These are phyloP conservation scores for Sphaerophoria rueppellii DNA, from an alignment of 2,888 invertebrate species.

Conservation along the genomic window DNA sequence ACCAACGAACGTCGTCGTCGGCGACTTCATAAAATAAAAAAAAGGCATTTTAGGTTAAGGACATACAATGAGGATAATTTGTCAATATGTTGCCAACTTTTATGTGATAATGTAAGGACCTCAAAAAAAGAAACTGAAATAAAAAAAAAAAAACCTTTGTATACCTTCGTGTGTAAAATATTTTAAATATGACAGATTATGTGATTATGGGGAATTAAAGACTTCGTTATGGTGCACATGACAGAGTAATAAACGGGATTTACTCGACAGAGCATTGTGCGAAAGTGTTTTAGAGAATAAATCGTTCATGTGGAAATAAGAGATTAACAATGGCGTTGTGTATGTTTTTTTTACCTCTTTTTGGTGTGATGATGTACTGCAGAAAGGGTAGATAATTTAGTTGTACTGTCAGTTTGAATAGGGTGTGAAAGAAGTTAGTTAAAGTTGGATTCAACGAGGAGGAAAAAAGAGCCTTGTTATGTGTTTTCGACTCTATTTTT, in stretches of 20 bases:
- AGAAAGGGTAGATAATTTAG: neutral
- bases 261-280: constrained; percentile 32
- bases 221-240: constrained; percentile 55
- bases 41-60: constrained; percentile 30
- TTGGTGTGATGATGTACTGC: neutral
- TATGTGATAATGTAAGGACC: neutral
- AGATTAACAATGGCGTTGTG: constrained; percentile 45
- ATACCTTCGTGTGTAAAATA: neutral
- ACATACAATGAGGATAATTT: constrained; percentile 30
- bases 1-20: neutral
- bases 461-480: neutral
- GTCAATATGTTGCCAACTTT: constrained; percentile 18
- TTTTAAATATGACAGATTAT: constrained; percentile 62
- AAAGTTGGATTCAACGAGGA: neutral
- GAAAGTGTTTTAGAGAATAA: constrained; percentile 45
- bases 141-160: no score
- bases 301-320: constrained; percentile 60
- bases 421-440: neutral
- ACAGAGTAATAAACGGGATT: constrained; percentile 57
- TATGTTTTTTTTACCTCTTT: neutral
- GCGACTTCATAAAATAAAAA: constrained; percentile 4
- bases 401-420: neutral
- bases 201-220: constrained; percentile 58
- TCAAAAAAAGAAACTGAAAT: neutral
- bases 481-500: neutral